Percentiles rank a stretch among this genome's conserved stretches.
These are phyloP conservation scores for Cheirogaleus major DNA, from an alignment of 2,797 vertebrate species.

Conservation along the genomic window DNA sequence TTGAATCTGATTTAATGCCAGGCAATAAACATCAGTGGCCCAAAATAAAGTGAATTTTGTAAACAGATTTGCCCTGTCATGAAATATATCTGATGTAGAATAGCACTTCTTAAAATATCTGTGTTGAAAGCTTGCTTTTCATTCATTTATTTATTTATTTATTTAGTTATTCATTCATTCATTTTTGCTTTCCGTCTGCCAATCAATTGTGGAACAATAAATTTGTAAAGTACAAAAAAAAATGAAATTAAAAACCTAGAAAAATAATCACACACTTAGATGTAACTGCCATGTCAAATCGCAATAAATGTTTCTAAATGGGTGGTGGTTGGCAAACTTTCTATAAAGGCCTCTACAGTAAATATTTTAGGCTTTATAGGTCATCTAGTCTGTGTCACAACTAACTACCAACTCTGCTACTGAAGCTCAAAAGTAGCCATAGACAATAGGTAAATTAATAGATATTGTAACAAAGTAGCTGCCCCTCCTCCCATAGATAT, in stretches of 20 bases:
- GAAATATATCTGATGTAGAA: neutral
- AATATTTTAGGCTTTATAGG: neutral
- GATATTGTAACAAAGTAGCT: too few species aligned
- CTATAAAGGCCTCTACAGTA: neutral
- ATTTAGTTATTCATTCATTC: too few species aligned
- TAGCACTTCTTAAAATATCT: neutral
- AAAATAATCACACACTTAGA: neutral
- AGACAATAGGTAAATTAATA: neutral
- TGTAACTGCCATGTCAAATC: neutral
- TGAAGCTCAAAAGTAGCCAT: neutral
- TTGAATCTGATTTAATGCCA: neutral
- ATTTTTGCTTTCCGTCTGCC: neutral
- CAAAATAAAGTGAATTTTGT: neutral
- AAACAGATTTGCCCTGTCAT: neutral
- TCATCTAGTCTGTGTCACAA: neutral
- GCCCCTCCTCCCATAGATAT: too few species aligned
- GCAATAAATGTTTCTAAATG: neutral
- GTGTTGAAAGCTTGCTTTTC: neutral
- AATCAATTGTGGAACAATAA: neutral
- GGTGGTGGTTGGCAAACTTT: neutral
- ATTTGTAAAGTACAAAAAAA: neutral
- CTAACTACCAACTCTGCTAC: neutral
- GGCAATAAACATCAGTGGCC: neutral
- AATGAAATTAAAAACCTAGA: neutral
- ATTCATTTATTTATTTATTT: too few species aligned